Conservation (phyloP, 2,797 vertebrate genomes). For the Astyanax mexicanus region DNA sequence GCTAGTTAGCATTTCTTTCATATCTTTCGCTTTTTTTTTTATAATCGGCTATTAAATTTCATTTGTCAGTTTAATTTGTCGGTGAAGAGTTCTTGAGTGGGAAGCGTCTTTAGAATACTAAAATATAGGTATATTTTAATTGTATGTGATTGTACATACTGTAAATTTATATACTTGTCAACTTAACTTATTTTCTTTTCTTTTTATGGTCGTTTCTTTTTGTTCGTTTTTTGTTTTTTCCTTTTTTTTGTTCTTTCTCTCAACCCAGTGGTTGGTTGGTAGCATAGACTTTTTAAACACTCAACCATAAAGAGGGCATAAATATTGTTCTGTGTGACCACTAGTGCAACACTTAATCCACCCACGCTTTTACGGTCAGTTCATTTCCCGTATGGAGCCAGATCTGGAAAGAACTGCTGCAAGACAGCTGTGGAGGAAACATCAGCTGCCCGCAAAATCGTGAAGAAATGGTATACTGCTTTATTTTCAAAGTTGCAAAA, state of each 20-base stretch:
- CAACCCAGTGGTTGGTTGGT: slow-evolving; percentile 47
- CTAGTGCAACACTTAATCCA: slow-evolving; percentile 42
- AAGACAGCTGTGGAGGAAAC: slow-evolving; percentile 31
- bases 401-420: neutral
- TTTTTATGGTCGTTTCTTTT: slow-evolving; percentile 57
- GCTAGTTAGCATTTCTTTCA: slow-evolving; percentile 52
- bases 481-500: slow-evolving; percentile 32
- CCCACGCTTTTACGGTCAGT: slow-evolving; percentile 22
- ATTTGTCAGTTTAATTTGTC: slow-evolving; percentile 68
- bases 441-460: slow-evolving; percentile 31
- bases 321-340: slow-evolving; percentile 56
- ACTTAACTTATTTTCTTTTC: slow-evolving; percentile 84
- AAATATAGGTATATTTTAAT: slow-evolving; percentile 85
- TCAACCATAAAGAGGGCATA: slow-evolving; percentile 50
- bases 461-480: slow-evolving; percentile 31
- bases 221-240: slow-evolving; percentile 73
- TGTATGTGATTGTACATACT: slow-evolving; percentile 85
- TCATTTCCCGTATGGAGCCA: slow-evolving; percentile 7
- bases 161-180: slow-evolving; percentile 83
- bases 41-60: slow-evolving; percentile 30
- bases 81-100: slow-evolving; percentile 64
- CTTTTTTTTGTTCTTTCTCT: slow-evolving; percentile 67
- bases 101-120: slow-evolving; percentile 75
- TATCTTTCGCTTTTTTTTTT: slow-evolving; percentile 21
- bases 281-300: slow-evolving; percentile 50